Base-by-base conservation (phyloP, 2,888 invertebrate species). In the Drosophila putrida region DNA sequence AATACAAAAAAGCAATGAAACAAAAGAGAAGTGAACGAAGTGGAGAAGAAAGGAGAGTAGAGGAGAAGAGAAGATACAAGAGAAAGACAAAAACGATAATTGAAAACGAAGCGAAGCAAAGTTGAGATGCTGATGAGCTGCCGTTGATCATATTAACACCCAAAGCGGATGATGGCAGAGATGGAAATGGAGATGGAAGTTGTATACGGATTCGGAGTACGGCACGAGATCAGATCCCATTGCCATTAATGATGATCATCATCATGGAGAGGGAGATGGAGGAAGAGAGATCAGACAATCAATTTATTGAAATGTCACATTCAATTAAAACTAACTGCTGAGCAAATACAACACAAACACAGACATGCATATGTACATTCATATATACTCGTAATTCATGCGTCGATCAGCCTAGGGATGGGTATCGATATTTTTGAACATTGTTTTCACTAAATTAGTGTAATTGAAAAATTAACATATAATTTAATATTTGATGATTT, bases 241-340 rank as follows among this genome's bases (percentile, higher is more conserved):
- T 64, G 61, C 9, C 63, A 71, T 57, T 67, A 61, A 68, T 75
- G 66, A 74, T 65, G 66, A 71, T 58, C 51, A 39, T 47, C 46
- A 39, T 49, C 57, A 63, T 59, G 44, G 11, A 5, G 27, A 49
- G 47, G 59, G 59, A n/a, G 6, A n/a, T 20, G 15, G 35, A 25
- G 43, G 10, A 27, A 33, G 41, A 60, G 66, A 53, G 66, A 44
- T 49, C 53, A 46, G 67, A 58, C 62, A 43, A 80, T 77, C 88
- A 83, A 89, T 89, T 83, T 88, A 88, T 86, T 89, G 83, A 88
- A 88, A 88, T 89, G 87, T 89, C 87, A 88, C 86, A 83, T 88
- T 88, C 76, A 88, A 88, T 88, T 88, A 89, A 89, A 88, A 82
- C 75, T 75, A 89, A 86, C 89, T 78, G 85, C 85, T 80, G 80